Evolutionary conservation across 2,888 invertebrate genomes (phyloP).

Genomic region (Panzeria rudis): DNA sequence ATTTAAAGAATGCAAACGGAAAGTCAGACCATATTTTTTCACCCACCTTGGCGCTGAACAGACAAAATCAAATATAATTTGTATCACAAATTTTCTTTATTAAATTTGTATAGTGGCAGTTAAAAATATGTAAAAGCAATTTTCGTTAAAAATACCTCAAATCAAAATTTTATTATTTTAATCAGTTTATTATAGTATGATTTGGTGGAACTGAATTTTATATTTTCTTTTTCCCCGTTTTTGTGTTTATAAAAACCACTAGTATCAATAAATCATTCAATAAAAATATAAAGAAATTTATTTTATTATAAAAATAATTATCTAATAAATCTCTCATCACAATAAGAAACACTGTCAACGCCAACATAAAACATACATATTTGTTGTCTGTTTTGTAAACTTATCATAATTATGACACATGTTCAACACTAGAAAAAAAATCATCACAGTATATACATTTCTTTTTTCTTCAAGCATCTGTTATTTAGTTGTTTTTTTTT

Average conservation of each 20-base stretch:
- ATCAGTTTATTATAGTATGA: too few species aligned
- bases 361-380: constrained; percentile 59
- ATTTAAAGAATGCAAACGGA: too few species aligned
- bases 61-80: too few species aligned
- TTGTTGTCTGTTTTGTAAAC: constrained; percentile 49
- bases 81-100: too few species aligned
- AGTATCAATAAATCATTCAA: constrained; percentile 58
- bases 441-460: constrained; percentile 25
- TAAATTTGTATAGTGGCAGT: too few species aligned
- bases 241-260: constrained; percentile 1
- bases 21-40: too few species aligned
- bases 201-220: not conserved
- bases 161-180: too few species aligned
- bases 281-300: constrained; percentile 2
- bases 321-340: constrained; percentile 71
- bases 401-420: constrained; percentile 73
- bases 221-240: not conserved
- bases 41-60: too few species aligned
- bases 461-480: constrained; percentile 20
- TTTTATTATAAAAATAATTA: constrained; percentile 49
- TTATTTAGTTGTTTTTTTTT: not conserved
- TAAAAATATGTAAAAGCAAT: too few species aligned
- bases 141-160: too few species aligned
- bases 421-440: constrained; percentile 45
- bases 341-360: constrained; percentile 67